phyloP scores from a whole-genome alignment of 2,888 invertebrate species.

The Hyposoter dolosus region DNA sequence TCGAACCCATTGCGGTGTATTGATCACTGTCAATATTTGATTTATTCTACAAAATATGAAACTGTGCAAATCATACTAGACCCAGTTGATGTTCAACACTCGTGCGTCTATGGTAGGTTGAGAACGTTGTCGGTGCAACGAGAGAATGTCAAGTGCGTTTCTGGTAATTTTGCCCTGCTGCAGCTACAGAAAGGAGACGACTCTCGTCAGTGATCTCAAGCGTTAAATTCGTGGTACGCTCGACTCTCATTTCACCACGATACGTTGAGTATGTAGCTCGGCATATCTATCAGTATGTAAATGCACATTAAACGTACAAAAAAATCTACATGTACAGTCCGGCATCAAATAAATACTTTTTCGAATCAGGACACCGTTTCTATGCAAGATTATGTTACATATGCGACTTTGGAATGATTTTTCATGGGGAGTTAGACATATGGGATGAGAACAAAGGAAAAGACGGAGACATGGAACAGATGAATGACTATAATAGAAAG shows the following conservation, averaged over 20 bases:
- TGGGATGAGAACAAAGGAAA: constrained; percentile 4
- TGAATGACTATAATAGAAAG: constrained; percentile 14
- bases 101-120: constrained; percentile 67
- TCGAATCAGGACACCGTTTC: neutral
- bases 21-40: neutral
- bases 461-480: constrained; percentile 10
- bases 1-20: neutral
- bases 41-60: neutral
- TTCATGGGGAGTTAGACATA: constrained; percentile 17
- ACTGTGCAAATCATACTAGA: constrained; percentile 60
- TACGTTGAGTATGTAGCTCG: constrained; percentile 24
- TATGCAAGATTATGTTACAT: constrained; percentile 37
- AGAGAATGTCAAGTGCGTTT: constrained; percentile 2
- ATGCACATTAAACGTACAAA: neutral
- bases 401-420: constrained; percentile 67
- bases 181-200: constrained; percentile 32
- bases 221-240: constrained; percentile 68
- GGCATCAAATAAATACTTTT: neutral
- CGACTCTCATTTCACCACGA: constrained; percentile 49
- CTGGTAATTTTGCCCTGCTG: neutral
- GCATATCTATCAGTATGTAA: neutral
- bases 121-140: constrained; percentile 3
- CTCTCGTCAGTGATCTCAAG: constrained; percentile 50
- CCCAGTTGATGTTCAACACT: constrained; percentile 74
- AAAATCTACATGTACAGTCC: neutral